Percentiles rank a stretch among this genome's conserved stretches.
phyloP scores from a whole-genome alignment of 92 coral and sea anemone species.

The Siderastrea siderea region DNA sequence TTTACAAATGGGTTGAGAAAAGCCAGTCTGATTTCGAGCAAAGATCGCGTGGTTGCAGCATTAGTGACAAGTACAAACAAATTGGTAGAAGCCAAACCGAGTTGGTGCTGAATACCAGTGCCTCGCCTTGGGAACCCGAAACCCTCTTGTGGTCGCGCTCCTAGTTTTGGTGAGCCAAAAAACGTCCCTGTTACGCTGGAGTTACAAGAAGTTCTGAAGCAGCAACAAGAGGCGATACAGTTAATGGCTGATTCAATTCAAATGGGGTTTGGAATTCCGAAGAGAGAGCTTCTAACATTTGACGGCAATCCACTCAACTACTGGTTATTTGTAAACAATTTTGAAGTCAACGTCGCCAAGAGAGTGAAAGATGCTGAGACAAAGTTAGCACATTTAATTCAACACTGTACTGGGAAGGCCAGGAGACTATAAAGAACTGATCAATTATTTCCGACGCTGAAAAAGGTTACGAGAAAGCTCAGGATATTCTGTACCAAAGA shows the following conservation, averaged over 20 bases:
- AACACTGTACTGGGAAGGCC: constrained; percentile 51
- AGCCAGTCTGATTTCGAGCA: background rate
- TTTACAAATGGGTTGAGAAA: no score
- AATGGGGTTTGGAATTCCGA: constrained; percentile 5
- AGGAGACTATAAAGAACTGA: constrained; percentile 43
- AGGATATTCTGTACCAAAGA: constrained; percentile 39
- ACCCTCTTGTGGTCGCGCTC: background rate
- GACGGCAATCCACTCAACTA: constrained; percentile 59
- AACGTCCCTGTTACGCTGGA: background rate
- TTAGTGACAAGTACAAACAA: background rate
- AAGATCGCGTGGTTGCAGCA: background rate
- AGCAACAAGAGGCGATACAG: constrained; percentile 17
- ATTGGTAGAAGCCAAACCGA: background rate
- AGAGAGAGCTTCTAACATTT: constrained; percentile 23
- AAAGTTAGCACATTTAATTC: constrained; percentile 51
- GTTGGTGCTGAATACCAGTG: constrained; percentile 13
- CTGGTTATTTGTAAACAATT: constrained; percentile 50
- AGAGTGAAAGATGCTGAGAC: constrained; percentile 32
- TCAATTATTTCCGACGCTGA: constrained; percentile 36
- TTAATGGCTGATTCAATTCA: background rate
- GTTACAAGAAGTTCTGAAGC: background rate
- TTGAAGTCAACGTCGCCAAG: constrained; percentile 49
- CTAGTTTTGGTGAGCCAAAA: background rate
- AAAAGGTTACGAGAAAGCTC: constrained; percentile 43
- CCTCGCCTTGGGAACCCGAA: constrained; percentile 25